phyloP scores from a whole-genome alignment of 2,797 vertebrate species.

The Catostomus latipinnis region DNA sequence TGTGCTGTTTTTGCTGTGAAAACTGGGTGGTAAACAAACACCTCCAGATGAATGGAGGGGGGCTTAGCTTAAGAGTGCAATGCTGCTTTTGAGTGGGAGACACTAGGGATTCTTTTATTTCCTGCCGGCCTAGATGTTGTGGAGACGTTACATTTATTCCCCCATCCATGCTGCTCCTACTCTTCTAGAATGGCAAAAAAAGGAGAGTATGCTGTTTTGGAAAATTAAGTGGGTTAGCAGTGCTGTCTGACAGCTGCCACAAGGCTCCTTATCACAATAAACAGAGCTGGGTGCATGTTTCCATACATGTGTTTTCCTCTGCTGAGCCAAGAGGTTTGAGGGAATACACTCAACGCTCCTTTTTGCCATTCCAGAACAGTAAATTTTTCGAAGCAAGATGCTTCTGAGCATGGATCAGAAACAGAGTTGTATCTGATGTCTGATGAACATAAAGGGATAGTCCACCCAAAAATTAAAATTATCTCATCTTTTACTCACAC shows the following conservation, averaged over 20 bases:
- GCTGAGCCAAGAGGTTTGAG: background rate
- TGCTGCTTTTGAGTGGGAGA: conserved; percentile 52
- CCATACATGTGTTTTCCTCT: background rate
- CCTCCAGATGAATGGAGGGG: conserved; percentile 47
- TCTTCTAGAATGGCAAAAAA: conserved; percentile 37
- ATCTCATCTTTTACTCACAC: background rate
- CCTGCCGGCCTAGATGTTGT: conserved; percentile 48
- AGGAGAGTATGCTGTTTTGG: conserved; percentile 18
- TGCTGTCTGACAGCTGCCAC: conserved; percentile 35
- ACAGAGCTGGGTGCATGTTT: conserved; percentile 10
- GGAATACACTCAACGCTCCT: background rate
- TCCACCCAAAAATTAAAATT: background rate
- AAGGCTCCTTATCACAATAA: conserved; percentile 30
- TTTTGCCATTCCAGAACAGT: background rate
- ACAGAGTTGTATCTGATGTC: background rate
- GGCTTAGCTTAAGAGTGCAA: conserved; percentile 41
- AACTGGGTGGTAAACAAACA: conserved; percentile 57
- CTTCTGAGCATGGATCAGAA: background rate
- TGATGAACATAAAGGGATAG: background rate
- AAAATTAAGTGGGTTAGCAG: conserved; percentile 37
- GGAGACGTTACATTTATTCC: conserved; percentile 48
- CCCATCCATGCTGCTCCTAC: conserved; percentile 25
- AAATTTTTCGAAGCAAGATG: background rate
- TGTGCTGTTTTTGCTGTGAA: conserved; percentile 46
- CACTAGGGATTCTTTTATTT: conserved; percentile 34